These are phyloP conservation scores for Formica exsecta DNA, from an alignment of 1,140 invertebrate species.

Conservation along the genomic window DNA sequence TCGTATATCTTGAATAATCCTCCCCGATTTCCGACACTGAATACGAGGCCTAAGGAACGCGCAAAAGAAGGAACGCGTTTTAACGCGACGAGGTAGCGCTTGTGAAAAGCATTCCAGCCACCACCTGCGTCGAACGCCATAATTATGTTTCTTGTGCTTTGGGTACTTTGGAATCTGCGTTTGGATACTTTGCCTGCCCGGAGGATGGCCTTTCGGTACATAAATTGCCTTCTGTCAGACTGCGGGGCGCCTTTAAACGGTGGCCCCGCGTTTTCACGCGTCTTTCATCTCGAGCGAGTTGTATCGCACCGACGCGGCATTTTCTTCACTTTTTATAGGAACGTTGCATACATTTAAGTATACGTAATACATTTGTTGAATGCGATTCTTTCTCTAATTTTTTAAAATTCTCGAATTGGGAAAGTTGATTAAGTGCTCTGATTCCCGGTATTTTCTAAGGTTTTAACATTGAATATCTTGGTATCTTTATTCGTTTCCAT, in stretches of 20 bases:
- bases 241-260: conserved; percentile 49
- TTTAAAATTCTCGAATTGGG: background rate
- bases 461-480: background rate
- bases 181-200: conserved; percentile 69
- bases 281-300: conserved; percentile 36
- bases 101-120: conserved; percentile 79
- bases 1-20: conserved; percentile 3
- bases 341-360: background rate
- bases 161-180: conserved; percentile 15
- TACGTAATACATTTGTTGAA: background rate
- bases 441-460: background rate
- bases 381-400: background rate
- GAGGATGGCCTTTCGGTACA: conserved; percentile 2
- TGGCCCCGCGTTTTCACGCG: conserved; percentile 31
- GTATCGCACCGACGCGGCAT: background rate
- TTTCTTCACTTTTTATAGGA: background rate
- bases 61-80: conserved; percentile 66
- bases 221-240: conserved; percentile 36
- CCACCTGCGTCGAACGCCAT: conserved; percentile 77
- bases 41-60: background rate
- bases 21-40: conserved; percentile 11
- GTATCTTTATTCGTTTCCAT: background rate
- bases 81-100: conserved; percentile 50
- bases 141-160: conserved; percentile 77
- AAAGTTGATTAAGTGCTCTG: background rate